Conservation (phyloP, 2,113 vertebrate species). For the Vulpes vulpes region DNA sequence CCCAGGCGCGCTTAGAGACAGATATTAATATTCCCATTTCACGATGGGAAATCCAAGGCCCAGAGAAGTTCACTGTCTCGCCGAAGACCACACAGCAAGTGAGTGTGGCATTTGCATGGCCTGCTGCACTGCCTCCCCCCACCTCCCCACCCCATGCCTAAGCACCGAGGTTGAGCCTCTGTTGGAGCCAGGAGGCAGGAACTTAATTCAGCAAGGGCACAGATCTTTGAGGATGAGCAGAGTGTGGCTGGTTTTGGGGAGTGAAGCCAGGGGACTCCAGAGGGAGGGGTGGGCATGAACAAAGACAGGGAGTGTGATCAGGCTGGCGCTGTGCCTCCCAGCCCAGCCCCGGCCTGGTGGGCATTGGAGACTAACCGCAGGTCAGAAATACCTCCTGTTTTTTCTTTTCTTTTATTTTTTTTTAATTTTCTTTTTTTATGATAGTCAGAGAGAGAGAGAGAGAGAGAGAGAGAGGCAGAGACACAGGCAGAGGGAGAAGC, state of each 20-base stretch:
- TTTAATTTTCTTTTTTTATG: too few relatives aligned
- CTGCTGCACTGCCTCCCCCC: too few relatives aligned
- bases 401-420: too few relatives aligned
- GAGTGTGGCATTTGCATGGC: not conserved
- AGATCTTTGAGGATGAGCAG: not conserved
- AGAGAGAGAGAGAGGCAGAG: too few relatives aligned
- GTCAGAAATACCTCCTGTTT: fast-evolving
- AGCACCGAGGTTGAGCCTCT: fast-evolving
- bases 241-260: not conserved
- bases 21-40: not conserved
- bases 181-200: not conserved
- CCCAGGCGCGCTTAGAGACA: too few relatives aligned
- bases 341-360: not conserved
- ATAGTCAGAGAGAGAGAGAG: too few relatives aligned
- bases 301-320: not conserved
- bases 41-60: not conserved
- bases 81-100: not conserved
- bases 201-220: fast-evolving
- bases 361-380: fast-evolving
- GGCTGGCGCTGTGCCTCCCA: fast-evolving
- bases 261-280: not conserved
- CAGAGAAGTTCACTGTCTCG: not conserved
- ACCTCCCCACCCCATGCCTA: too few relatives aligned
- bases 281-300: fast-evolving
- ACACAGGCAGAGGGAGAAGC: too few relatives aligned